Percentiles rank a stretch among this genome's conserved stretches.
Conservation (phyloP, 1,140 invertebrate species). For the Trichogramma pretiosum region DNA sequence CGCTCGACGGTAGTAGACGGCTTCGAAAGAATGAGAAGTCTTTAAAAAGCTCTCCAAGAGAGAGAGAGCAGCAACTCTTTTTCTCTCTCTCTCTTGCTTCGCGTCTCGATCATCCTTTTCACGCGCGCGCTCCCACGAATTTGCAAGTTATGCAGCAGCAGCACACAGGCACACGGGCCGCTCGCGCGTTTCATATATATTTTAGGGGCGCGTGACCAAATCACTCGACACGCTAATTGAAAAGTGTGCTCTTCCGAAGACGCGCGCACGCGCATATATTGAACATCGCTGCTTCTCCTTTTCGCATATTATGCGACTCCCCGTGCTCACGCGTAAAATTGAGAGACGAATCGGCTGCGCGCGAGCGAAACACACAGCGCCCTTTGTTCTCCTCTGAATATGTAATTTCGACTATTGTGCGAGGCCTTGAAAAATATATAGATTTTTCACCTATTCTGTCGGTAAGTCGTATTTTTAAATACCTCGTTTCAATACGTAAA, state of each 20-base stretch:
- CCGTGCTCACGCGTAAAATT: slow-evolving; percentile 15
- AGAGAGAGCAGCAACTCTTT: neutral
- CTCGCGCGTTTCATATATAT: neutral
- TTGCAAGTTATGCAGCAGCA: slow-evolving; percentile 39
- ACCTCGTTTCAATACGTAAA: no score
- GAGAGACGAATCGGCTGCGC: slow-evolving; percentile 11
- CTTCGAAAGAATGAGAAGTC: no score
- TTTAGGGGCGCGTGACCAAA: slow-evolving; percentile 23
- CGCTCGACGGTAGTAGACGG: no score
- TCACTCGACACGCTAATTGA: slow-evolving; percentile 14
- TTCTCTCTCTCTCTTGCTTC: slow-evolving; percentile 1
- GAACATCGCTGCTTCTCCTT: no score
- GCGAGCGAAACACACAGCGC: no score
- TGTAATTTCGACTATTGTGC: no score
- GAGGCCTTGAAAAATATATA: no score
- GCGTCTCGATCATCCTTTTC: slow-evolving; percentile 11
- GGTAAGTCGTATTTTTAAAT: no score
- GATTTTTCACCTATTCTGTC: no score
- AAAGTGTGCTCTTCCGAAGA: slow-evolving; percentile 4
- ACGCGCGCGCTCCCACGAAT: slow-evolving; percentile 28
- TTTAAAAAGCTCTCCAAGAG: no score
- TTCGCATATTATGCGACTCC: no score
- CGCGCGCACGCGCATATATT: neutral
- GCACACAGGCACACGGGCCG: slow-evolving; percentile 18
- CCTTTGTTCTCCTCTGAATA: no score